Evolutionary conservation across 2,888 invertebrate species (phyloP), one percentile per base, ranked within the genome.

Genomic region (Campoplex capitator): DNA sequence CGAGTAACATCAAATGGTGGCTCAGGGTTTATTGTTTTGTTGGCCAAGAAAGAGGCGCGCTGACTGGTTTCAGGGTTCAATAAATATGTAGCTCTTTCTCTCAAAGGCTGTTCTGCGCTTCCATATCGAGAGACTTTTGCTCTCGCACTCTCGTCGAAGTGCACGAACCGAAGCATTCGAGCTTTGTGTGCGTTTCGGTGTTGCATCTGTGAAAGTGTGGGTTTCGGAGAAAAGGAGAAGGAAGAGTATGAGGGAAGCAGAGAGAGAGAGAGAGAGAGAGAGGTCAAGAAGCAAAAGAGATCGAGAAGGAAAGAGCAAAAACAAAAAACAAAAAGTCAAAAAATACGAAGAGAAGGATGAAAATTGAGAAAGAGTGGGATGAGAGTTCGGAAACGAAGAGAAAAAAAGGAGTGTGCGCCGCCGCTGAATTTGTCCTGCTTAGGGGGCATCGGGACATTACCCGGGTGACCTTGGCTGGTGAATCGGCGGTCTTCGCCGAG

Each of bases 381-480:
- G 75, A 38, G 71, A 68, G 38, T 51, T 58, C n/a, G 62, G 70
- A 42, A 62, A 62, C 32, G 65, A 45, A 70, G 71, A 71, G 48
- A 71, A 78, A 78, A 78, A 85, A 80, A 54, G 83, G 78, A 77
- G 83, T 82, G 84, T 74, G 84, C 81, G 84, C 62, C 85, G 86
- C 85, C 84, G 78, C 86, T 89, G 93, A 93, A 93, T 93, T 93
- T 92, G 93, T 93, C 93, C 93, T 93, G 93, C 92, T 93, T 93
- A 94, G 94, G 94, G 94, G 94, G 94, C 94, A 94, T 94, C 93
- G 94, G 94, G 93, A 94, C 94, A 93, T 94, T 94, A 93, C 94
- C 94, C 94, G 94, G 93, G 91, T 94, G 94, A 94, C 94, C 94
- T 94, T 94, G 94, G 93, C 91, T 93, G 92, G 89, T 90, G 85